These are phyloP conservation scores for Cinara cedri DNA, from an alignment of 2,888 invertebrate species.

Conservation along the genomic window DNA sequence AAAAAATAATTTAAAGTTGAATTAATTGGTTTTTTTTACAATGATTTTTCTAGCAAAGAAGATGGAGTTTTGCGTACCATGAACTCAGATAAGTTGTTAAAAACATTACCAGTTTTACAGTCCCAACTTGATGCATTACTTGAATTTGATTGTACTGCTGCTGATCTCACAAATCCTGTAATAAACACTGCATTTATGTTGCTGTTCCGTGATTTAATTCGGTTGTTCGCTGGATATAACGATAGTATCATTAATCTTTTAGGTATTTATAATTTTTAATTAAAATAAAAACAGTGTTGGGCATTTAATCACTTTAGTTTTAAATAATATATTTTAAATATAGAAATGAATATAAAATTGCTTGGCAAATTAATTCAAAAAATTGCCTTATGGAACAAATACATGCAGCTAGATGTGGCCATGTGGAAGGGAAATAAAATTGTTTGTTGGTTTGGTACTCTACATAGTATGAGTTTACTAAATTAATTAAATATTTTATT, in stretches of 20 bases:
- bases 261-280: slow-evolving; percentile 65
- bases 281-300: slow-evolving; percentile 40
- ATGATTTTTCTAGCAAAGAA: slow-evolving; percentile 76
- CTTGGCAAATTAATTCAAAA: slow-evolving; percentile 38
- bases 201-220: slow-evolving; percentile 97
- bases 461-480: slow-evolving; percentile 31
- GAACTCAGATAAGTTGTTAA: slow-evolving; percentile 95
- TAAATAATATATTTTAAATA: slow-evolving; percentile 56
- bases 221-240: slow-evolving; percentile 99
- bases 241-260: slow-evolving; percentile 98
- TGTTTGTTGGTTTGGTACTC: slow-evolving; percentile 36
- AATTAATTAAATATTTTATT: slow-evolving; percentile 17
- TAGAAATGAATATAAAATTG: slow-evolving; percentile 53
- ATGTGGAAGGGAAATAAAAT: slow-evolving; percentile 42
- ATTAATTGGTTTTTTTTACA: background rate
- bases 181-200: slow-evolving; percentile 99
- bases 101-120: slow-evolving; percentile 94
- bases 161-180: slow-evolving; percentile 97
- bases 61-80: slow-evolving; percentile 96
- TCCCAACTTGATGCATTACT: slow-evolving; percentile 92
- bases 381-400: slow-evolving; percentile 42
- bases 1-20: too few species aligned
- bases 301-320: slow-evolving; percentile 38
- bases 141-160: slow-evolving; percentile 96
- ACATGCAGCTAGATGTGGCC: slow-evolving; percentile 36